Percentiles rank a stretch among this genome's conserved stretches.
Conservation (phyloP, 2,113 vertebrate genomes). For the Probosciger aterrimus region DNA sequence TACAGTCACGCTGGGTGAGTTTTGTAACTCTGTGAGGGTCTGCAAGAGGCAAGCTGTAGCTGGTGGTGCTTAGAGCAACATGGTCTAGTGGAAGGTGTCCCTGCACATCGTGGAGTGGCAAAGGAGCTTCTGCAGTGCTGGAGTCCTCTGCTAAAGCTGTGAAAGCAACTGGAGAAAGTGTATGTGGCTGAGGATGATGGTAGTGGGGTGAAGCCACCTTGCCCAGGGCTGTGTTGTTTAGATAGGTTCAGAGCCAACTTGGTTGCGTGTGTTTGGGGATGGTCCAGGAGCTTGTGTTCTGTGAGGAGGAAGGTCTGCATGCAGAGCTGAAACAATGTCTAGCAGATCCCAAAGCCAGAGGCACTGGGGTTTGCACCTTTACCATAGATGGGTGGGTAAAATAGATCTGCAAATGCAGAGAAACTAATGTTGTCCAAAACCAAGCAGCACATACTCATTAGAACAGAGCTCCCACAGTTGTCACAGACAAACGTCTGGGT, state of each 20-base stretch:
- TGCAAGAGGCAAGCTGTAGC: neutral
- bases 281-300: neutral
- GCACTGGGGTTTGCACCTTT: neutral
- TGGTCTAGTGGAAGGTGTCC: neutral
- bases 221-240: neutral
- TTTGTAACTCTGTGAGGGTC: neutral
- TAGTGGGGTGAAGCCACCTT: neutral
- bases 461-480: neutral
- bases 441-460: neutral
- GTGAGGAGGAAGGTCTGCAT: neutral
- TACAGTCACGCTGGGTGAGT: neutral
- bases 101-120: neutral
- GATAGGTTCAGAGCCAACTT: neutral
- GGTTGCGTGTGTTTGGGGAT: accelerated
- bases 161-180: neutral
- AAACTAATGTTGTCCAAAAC: neutral
- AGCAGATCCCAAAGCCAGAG: neutral
- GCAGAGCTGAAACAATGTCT: neutral
- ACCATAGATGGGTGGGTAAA: neutral
- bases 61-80: neutral
- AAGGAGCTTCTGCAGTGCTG: neutral
- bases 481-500: neutral
- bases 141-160: neutral
- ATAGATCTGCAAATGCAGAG: neutral
- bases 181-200: neutral